A percentile compares a stretch with the other conserved stretches of the same genome.
phyloP scores from a whole-genome alignment of 2,888 invertebrate species.

The Drosophila paramelanica region DNA sequence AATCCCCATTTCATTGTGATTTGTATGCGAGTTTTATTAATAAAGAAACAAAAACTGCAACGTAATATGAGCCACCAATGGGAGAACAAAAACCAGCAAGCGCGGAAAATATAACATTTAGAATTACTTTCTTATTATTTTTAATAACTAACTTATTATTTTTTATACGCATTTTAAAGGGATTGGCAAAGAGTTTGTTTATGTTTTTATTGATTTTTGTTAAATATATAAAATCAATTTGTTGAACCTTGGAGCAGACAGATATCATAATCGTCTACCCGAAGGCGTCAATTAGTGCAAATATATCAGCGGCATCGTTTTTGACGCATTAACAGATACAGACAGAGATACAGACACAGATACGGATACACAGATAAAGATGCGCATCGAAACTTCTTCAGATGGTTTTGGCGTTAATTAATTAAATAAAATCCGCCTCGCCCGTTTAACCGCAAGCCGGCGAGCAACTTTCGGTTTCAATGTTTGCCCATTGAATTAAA shows the following conservation, averaged over 20 bases:
- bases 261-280: conserved; percentile 10
- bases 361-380: conserved; percentile 3
- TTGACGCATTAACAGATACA: conserved; percentile 40
- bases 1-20: background rate
- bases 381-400: conserved; percentile 10
- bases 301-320: conserved; percentile 31
- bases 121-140: background rate
- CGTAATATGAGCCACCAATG: conserved; percentile 17
- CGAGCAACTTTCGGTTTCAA: conserved; percentile 53
- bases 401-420: conserved; percentile 40
- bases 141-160: background rate
- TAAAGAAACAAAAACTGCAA: conserved; percentile 14
- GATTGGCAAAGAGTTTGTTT: conserved; percentile 6
- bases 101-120: background rate
- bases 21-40: background rate
- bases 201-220: conserved; percentile 3
- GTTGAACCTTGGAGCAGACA: conserved; percentile 38
- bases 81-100: background rate
- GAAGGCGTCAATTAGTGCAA: conserved; percentile 34
- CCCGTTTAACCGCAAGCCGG: background rate
- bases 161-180: background rate
- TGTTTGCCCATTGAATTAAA: conserved; percentile 39
- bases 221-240: conserved; percentile 6
- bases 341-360: background rate
- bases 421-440: conserved; percentile 24